Percentiles rank a stretch among this genome's conserved stretches.
Evolutionary conservation across 2,888 invertebrate genomes (phyloP).

Genomic region (Agonopterix arenella): DNA sequence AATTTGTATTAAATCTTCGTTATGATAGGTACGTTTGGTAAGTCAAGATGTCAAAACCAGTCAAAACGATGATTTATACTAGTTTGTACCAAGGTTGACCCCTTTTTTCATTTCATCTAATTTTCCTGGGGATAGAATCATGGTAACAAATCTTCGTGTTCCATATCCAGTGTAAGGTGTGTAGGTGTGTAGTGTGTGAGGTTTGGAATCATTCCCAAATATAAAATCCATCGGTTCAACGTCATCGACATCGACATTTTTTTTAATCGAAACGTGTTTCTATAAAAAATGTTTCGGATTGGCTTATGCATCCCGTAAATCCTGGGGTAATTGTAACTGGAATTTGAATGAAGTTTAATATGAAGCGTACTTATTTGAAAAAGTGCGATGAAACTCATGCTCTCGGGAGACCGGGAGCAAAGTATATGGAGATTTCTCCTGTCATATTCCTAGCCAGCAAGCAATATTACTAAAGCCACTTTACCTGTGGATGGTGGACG

Average conservation of each 20-base stretch:
- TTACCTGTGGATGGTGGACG: slow-evolving; percentile 94
- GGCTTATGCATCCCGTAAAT: slow-evolving; percentile 93
- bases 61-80: no score
- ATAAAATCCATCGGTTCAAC: no score
- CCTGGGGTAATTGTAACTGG: slow-evolving; percentile 95
- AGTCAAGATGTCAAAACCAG: no score
- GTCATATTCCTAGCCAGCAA: slow-evolving; percentile 93
- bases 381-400: slow-evolving; percentile 91
- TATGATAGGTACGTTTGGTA: no score
- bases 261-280: no score
- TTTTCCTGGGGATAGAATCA: slow-evolving; percentile 90
- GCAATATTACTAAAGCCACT: slow-evolving; percentile 90
- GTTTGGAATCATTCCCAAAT: slow-evolving; percentile 90
- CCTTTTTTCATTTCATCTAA: no score
- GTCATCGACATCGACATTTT: no score
- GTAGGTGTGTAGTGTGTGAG: slow-evolving; percentile 96
- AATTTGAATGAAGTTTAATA: slow-evolving; percentile 87
- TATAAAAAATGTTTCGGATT: no score
- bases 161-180: no score
- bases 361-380: slow-evolving; percentile 82
- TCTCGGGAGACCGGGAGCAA: slow-evolving; percentile 89
- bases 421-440: slow-evolving; percentile 95
- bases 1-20: no score
- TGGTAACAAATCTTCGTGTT: slow-evolving; percentile 90
- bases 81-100: no score